phyloP scores from a whole-genome alignment of 1,140 invertebrate species.

The Acyrthosiphon pisum region DNA sequence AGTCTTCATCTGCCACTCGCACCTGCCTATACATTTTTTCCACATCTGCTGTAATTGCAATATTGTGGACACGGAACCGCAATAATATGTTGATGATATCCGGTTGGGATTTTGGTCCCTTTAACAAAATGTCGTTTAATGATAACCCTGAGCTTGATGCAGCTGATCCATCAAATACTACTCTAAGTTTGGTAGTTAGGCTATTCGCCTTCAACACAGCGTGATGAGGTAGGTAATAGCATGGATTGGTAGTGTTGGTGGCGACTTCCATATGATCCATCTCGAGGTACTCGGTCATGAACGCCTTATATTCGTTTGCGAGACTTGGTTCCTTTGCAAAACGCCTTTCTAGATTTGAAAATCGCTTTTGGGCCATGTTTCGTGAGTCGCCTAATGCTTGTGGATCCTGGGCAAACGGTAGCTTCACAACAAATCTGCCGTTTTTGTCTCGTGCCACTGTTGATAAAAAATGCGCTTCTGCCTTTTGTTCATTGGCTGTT shows the following conservation, averaged over 20 bases:
- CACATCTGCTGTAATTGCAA: constrained; percentile 55
- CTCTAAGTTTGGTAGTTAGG: constrained; percentile 61
- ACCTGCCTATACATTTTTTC: constrained; percentile 21
- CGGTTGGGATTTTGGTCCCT: constrained; percentile 61
- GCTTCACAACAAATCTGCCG: not conserved
- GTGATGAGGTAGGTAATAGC: constrained; percentile 56
- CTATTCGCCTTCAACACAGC: constrained; percentile 30
- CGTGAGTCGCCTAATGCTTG: not conserved
- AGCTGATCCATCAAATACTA: constrained; percentile 61
- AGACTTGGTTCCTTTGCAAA: not conserved
- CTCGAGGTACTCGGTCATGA: not conserved
- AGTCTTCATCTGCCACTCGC: not conserved
- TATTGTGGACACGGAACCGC: constrained; percentile 57
- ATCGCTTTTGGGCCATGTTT: not conserved
- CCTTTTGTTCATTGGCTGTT: not conserved
- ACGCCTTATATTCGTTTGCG: not conserved
- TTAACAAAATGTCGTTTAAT: constrained; percentile 60
- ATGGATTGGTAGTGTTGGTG: not conserved
- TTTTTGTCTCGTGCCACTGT: not conserved
- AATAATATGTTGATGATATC: constrained; percentile 61
- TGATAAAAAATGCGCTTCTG: not conserved
- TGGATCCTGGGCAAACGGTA: not conserved
- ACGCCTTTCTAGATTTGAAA: not conserved
- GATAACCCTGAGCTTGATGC: constrained; percentile 59
- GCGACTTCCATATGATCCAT: not conserved